Conservation (phyloP, 2,113 vertebrate species). For the Panurus biarmicus region DNA sequence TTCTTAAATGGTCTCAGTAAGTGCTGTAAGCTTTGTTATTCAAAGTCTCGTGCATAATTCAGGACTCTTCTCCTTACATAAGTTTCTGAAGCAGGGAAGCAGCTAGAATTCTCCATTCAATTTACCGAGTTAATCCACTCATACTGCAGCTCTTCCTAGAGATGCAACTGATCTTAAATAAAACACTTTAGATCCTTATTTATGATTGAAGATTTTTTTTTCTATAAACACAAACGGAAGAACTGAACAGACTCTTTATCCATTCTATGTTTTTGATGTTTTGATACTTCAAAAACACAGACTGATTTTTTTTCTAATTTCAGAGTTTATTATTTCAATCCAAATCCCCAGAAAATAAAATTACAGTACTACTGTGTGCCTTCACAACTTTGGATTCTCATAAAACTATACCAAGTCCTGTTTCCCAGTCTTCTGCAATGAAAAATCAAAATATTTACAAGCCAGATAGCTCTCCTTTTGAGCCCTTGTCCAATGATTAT, state of each 20-base stretch:
- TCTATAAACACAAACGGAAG: not conserved
- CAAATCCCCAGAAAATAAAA: not conserved
- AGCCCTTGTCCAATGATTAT: not conserved
- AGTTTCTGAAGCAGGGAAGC: not conserved
- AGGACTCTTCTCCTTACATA: not conserved
- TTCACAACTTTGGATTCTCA: not conserved
- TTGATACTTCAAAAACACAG: not conserved
- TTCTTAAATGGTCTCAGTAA: not conserved
- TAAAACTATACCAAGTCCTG: not conserved
- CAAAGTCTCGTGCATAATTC: slow-evolving; percentile 18
- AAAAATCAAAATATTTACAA: not conserved
- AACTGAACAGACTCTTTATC: not conserved
- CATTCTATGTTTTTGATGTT: not conserved
- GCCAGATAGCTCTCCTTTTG: not conserved
- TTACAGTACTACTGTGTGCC: not conserved
- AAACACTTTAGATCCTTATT: not conserved
- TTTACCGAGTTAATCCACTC: not conserved
- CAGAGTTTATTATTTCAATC: not conserved
- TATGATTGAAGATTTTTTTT: not conserved
- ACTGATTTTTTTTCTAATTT: not conserved
- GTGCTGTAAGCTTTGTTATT: slow-evolving; percentile 25
- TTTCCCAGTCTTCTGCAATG: not conserved
- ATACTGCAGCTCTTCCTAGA: not conserved
- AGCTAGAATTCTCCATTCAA: not conserved
- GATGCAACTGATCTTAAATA: not conserved